These are phyloP conservation scores for Etia nguti DNA, from an alignment of 2,113 vertebrate species.

Conservation along the genomic window DNA sequence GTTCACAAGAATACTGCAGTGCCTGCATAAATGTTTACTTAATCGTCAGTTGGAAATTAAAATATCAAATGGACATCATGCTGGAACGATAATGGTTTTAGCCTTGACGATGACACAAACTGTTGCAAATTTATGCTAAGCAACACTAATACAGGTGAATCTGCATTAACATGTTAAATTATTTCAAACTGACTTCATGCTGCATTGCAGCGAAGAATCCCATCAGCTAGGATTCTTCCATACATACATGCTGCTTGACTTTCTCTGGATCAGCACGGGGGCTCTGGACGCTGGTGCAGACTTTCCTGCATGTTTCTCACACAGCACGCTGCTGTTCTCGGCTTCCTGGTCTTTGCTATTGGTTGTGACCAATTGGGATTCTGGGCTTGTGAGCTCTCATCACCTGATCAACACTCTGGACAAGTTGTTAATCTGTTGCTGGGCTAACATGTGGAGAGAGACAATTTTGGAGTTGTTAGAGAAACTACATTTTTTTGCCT, in stretches of 20 bases:
- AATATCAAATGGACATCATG: background rate
- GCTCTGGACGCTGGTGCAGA: background rate
- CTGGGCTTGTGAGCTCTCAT: background rate
- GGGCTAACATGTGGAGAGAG: background rate
- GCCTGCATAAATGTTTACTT: background rate
- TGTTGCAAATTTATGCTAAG: background rate
- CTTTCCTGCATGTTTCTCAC: background rate
- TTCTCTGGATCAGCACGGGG: background rate
- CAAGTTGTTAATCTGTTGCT: background rate
- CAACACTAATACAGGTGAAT: background rate
- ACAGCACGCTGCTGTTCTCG: background rate
- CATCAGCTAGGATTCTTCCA: background rate
- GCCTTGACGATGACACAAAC: background rate
- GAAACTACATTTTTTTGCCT: background rate
- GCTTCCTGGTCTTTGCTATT: background rate
- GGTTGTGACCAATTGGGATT: background rate
- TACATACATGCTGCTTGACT: background rate
- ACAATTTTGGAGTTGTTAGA: background rate
- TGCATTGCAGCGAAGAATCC: background rate
- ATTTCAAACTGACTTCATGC: background rate
- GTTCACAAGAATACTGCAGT: background rate
- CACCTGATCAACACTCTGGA: background rate
- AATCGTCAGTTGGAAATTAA: background rate
- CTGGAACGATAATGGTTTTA: background rate
- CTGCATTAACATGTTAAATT: background rate